Evolutionary conservation across 23 tunicate species (phyloP).

Genomic region (Diplosoma virens): DNA sequence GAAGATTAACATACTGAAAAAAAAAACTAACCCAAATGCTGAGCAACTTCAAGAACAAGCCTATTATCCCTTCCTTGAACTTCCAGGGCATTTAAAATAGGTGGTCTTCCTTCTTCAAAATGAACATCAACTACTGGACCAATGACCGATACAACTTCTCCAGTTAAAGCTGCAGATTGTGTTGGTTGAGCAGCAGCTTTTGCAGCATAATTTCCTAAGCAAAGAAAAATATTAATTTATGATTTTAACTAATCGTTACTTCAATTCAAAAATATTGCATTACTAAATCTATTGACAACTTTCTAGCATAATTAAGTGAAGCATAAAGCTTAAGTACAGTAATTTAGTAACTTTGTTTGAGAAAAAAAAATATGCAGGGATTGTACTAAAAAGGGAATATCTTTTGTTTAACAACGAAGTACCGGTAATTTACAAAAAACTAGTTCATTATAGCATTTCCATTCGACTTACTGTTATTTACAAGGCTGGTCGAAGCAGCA

Average conservation of each 20-base stretch:
- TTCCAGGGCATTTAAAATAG: constrained; percentile 96
- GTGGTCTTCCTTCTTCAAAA: constrained; percentile 93
- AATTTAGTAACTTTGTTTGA: too few relatives aligned
- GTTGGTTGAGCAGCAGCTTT: constrained; percentile 37
- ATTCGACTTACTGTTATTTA: constrained; percentile 25
- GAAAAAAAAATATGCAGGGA: too few relatives aligned
- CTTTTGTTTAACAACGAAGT: too few relatives aligned
- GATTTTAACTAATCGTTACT: neutral
- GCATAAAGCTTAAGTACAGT: too few relatives aligned
- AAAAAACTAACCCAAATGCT: constrained; percentile 86
- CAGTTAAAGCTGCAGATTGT: constrained; percentile 47
- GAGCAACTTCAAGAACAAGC: constrained; percentile 98
- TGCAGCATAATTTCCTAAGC: constrained; percentile 44
- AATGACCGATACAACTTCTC: constrained; percentile 96
- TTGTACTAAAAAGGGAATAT: too few relatives aligned
- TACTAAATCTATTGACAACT: too few relatives aligned
- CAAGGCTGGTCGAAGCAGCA: constrained; percentile 38
- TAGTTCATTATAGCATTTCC: too few relatives aligned
- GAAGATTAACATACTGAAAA: too few relatives aligned
- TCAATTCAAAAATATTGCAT: neutral
- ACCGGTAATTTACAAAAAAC: too few relatives aligned
- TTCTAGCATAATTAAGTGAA: too few relatives aligned
- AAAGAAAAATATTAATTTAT: neutral
- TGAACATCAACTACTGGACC: constrained; percentile 99
- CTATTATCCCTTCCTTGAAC: constrained; percentile 95